Evolutionary conservation across 2,113 vertebrate genomes (phyloP), one percentile per base, ranked within the genome.

Genomic region (Corydoras sp.): DNA sequence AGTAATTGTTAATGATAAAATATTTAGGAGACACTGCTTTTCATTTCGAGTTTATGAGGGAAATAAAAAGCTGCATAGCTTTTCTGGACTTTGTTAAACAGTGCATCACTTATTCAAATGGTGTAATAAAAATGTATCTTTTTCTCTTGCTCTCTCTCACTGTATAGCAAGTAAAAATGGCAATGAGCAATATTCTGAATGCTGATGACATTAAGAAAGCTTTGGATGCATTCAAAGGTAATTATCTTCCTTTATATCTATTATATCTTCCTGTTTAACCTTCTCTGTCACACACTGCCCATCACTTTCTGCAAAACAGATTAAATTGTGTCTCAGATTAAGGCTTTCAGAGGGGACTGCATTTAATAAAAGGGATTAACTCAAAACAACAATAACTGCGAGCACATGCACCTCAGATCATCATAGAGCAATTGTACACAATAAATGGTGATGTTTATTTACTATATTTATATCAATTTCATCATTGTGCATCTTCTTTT

Each of bases 141-240:
- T 76, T 2, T 66, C 18, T 9, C 54, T 62, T 54, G 71, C 4
- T 54, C 30, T 65, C 13, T 62, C 65, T 48, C 35, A 4, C 12
- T 74, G 48, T 71, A 13, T 48, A 63, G 59, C 75, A 87, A 83
- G 72, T 54, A 78, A 84, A 80, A 35, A 91, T 90, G 89, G 81
- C 88, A 65, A 91, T 91, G 90, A 85, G 75, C 81, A 88, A 88
- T 81, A 89, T 92, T 79, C 86, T 93, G 81, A 91, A 82, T 72
- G 77, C 85, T 76, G 89, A 90, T 71, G 89, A 93, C 84, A 92
- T 92, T 78, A 86, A 90, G 82, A 91, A 90, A 81, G 90, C 87
- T 55, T 80, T 94, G 14, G 87, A 91, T 63, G 84, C 83, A 68
- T 91, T 88, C 71, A 82, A 91, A 93, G 90, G 89, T 92, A 62